phyloP scores from a whole-genome alignment of 2,113 vertebrate genomes.

The Xerus inauris region DNA sequence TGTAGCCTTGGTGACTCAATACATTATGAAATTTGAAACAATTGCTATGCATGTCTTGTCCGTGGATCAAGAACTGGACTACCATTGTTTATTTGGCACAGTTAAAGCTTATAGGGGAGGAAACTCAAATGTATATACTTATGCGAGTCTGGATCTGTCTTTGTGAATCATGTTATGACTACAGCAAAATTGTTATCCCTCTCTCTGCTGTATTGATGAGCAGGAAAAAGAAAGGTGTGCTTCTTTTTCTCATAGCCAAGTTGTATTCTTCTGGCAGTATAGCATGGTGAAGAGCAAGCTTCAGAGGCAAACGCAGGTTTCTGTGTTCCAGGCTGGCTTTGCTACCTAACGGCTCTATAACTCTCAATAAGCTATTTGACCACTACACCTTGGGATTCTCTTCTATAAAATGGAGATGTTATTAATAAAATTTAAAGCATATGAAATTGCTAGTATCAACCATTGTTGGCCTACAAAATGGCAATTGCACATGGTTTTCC shows the following conservation, averaged over 20 bases:
- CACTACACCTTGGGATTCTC: slow-evolving; percentile 2
- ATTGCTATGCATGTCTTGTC: slow-evolving; percentile 15
- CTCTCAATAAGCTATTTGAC: not conserved
- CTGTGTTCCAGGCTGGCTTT: not conserved
- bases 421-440: slow-evolving; percentile 1
- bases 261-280: not conserved
- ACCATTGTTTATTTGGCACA: slow-evolving; percentile 11
- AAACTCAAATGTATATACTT: slow-evolving; percentile 17
- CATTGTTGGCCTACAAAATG: not conserved
- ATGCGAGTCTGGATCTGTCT: slow-evolving; percentile 13
- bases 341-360: not conserved
- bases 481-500: not conserved
- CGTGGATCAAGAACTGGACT: slow-evolving; percentile 34
- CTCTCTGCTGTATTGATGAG: not conserved
- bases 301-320: not conserved
- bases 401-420: slow-evolving; percentile 28
- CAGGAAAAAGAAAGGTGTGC: not conserved
- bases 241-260: not conserved
- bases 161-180: slow-evolving; percentile 42
- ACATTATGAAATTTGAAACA: not conserved
- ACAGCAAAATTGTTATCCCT: not conserved
- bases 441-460: not conserved
- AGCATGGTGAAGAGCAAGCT: not conserved
- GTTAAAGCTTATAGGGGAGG: not conserved
- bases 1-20: not conserved